Evolutionary conservation across 1,140 invertebrate genomes (phyloP).

Genomic region (Drosophila pandora): DNA sequence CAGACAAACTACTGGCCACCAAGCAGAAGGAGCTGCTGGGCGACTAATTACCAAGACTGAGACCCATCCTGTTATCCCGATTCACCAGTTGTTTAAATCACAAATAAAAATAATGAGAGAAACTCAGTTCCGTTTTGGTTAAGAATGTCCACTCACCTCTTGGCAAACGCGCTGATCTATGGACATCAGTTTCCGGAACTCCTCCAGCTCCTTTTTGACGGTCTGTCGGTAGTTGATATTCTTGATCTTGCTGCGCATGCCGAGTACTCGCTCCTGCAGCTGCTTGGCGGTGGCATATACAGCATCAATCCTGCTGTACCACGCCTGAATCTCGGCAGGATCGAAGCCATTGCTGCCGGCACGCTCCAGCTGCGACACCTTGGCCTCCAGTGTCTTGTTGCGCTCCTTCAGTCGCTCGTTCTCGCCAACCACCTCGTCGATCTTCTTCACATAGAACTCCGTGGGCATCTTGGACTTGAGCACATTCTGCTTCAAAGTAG

Average conservation of each 20-base stretch:
- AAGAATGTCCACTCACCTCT: slow-evolving; percentile 56
- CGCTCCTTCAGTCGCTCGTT: slow-evolving; percentile 84
- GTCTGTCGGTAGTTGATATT: slow-evolving; percentile 66
- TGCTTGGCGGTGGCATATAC: slow-evolving; percentile 59
- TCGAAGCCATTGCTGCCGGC: slow-evolving; percentile 45
- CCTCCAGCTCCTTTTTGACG: slow-evolving; percentile 71
- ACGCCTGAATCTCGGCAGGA: slow-evolving; percentile 64
- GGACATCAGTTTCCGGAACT: slow-evolving; percentile 57
- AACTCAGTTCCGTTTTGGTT: no score
- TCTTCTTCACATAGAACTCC: slow-evolving; percentile 87
- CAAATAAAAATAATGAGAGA: neutral
- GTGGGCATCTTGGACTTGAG: slow-evolving; percentile 87
- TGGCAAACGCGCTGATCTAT: slow-evolving; percentile 57
- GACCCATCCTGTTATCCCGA: slow-evolving; percentile 8
- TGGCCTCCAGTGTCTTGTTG: slow-evolving; percentile 62
- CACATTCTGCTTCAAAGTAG: slow-evolving; percentile 87
- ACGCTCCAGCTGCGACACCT: slow-evolving; percentile 53
- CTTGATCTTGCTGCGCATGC: slow-evolving; percentile 69
- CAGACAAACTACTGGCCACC: slow-evolving; percentile 87
- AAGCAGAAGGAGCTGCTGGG: slow-evolving; percentile 91
- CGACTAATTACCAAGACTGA: slow-evolving; percentile 34
- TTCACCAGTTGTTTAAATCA: slow-evolving; percentile 5
- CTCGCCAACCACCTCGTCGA: slow-evolving; percentile 87
- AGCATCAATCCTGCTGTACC: slow-evolving; percentile 73
- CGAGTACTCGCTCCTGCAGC: slow-evolving; percentile 60